Conservation (phyloP, 2,797 vertebrate genomes). For the Notolabrus celidotus region DNA sequence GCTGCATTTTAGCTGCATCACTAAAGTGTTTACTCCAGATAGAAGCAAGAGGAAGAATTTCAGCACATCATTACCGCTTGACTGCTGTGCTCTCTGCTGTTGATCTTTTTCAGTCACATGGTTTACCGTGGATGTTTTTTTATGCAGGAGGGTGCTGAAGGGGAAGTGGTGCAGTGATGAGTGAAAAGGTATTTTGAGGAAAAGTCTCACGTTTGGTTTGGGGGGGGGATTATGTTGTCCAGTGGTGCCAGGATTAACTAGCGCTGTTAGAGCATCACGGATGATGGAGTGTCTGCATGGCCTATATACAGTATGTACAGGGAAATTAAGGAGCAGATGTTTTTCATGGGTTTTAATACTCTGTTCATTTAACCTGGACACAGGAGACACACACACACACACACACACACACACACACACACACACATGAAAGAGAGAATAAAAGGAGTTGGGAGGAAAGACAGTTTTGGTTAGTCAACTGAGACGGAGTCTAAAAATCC, state of each 20-base stretch:
- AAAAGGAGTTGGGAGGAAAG: neutral
- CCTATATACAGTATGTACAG: slow-evolving; percentile 49
- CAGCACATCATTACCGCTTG: slow-evolving; percentile 1
- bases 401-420: slow-evolving; percentile 9
- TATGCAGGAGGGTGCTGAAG: neutral
- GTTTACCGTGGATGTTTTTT: neutral
- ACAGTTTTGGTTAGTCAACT: slow-evolving; percentile 20
- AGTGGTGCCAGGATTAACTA: slow-evolving; percentile 57
- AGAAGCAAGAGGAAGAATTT: neutral
- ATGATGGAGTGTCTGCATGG: slow-evolving; percentile 44
- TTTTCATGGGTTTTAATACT: slow-evolving; percentile 47
- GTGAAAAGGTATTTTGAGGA: slow-evolving; percentile 44
- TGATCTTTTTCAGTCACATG: neutral
- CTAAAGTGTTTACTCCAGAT: neutral
- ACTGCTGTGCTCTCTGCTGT: neutral
- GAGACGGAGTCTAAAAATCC: slow-evolving; percentile 24
- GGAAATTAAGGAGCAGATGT: slow-evolving; percentile 69
- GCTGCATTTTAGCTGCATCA: neutral
- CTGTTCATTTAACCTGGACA: slow-evolving; percentile 43
- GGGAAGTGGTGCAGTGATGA: slow-evolving; percentile 6
- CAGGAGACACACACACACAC: slow-evolving; percentile 8
- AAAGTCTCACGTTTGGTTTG: slow-evolving; percentile 30
- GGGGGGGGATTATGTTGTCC: slow-evolving; percentile 50
- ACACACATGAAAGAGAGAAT: neutral
- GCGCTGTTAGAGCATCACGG: slow-evolving; percentile 49